A percentile compares a stretch with the other conserved stretches of the same genome.
These are phyloP conservation scores for Gallinago jamesoni DNA, from an alignment of 2,113 vertebrate genomes.

Conservation along the genomic window DNA sequence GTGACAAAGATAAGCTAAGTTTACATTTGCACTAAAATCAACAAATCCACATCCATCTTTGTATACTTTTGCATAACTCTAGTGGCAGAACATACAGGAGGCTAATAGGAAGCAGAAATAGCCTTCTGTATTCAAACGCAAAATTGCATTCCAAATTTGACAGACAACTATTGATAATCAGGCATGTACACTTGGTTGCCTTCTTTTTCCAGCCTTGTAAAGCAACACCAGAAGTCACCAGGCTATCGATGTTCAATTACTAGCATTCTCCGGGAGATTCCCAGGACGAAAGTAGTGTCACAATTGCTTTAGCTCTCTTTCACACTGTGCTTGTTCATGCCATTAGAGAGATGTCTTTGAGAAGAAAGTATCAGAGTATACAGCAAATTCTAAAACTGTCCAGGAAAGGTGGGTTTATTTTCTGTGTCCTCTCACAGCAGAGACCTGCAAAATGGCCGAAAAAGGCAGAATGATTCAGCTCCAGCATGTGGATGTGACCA, in stretches of 20 bases:
- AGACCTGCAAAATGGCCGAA: neutral
- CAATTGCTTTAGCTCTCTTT: neutral
- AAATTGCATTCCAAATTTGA: neutral
- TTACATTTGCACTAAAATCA: neutral
- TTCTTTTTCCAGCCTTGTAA: neutral
- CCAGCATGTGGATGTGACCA: neutral
- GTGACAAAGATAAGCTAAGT: neutral
- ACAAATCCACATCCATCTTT: neutral
- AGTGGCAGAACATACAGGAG: neutral
- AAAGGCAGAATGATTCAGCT: neutral
- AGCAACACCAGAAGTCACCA: neutral
- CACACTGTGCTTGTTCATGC: neutral
- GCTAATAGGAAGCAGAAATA: neutral
- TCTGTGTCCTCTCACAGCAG: neutral
- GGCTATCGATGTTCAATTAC: neutral
- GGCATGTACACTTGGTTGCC: neutral
- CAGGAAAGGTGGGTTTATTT: neutral
- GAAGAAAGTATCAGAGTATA: neutral
- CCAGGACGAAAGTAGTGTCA: neutral
- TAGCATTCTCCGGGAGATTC: neutral
- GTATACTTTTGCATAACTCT: neutral
- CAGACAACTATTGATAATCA: neutral
- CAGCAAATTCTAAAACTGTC: neutral
- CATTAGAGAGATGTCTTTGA: neutral
- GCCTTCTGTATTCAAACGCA: neutral